phyloP scores from a whole-genome alignment of 1,140 invertebrate species.

The Drosophila suzukii region DNA sequence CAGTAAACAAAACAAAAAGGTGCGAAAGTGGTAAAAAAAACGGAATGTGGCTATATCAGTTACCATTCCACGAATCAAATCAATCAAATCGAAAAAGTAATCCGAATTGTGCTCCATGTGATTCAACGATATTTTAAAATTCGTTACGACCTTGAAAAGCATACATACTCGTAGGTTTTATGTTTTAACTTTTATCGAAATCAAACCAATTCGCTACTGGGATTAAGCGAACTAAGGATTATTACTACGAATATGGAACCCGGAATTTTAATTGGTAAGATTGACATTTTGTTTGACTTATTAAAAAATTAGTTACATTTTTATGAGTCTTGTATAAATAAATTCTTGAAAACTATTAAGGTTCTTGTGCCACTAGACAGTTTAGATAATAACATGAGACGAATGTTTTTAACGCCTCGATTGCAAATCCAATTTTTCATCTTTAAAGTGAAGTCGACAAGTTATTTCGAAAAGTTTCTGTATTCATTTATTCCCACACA shows the following conservation, averaged over 20 bases:
- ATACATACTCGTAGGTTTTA: slow-evolving; percentile 32
- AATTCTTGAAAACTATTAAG: too few species aligned
- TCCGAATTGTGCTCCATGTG: slow-evolving; percentile 48
- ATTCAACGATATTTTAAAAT: slow-evolving; percentile 51
- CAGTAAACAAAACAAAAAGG: slow-evolving; percentile 32
- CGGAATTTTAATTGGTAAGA: slow-evolving; percentile 78
- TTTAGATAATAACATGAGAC: neutral
- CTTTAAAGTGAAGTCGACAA: neutral
- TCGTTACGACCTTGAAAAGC: slow-evolving; percentile 28
- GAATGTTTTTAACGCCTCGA: neutral
- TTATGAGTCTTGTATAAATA: too few species aligned
- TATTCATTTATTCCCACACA: slow-evolving; percentile 3
- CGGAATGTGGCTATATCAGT: slow-evolving; percentile 27
- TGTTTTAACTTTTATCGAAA: slow-evolving; percentile 40
- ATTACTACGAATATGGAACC: slow-evolving; percentile 69
- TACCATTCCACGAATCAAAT: slow-evolving; percentile 22
- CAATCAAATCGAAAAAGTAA: slow-evolving; percentile 36
- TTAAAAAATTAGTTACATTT: neutral
- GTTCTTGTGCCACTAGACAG: too few species aligned
- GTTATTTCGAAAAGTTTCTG: neutral
- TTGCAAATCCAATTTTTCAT: neutral
- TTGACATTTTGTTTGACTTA: neutral
- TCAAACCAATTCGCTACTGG: slow-evolving; percentile 33
- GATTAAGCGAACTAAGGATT: slow-evolving; percentile 37
- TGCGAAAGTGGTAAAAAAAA: slow-evolving; percentile 32